phyloP scores from a whole-genome alignment of 2,113 vertebrate species.

The Irena cyanogastra region DNA sequence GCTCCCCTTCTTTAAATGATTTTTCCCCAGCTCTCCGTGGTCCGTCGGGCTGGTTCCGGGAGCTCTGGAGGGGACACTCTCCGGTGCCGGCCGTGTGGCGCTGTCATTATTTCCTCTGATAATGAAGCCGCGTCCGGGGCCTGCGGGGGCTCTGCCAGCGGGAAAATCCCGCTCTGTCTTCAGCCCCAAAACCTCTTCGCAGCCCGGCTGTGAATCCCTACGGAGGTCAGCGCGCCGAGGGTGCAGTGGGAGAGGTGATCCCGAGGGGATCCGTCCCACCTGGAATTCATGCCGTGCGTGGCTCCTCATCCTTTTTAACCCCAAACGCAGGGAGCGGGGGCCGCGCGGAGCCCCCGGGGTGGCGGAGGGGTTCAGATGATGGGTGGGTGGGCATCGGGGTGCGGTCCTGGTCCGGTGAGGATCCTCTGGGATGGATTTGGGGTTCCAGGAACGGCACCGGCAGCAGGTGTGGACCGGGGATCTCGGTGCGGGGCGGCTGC shows the following conservation, averaged over 20 bases:
- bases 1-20: not conserved
- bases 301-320: not conserved
- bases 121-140: not conserved
- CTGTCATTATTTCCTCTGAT: not conserved
- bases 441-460: not conserved
- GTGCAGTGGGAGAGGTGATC: not conserved
- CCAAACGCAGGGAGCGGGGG: not conserved
- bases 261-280: not conserved
- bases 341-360: not conserved
- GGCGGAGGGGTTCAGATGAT: not conserved
- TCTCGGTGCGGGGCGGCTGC: not conserved
- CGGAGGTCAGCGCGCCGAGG: rapidly evolving
- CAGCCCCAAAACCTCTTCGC: not conserved
- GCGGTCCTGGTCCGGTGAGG: not conserved
- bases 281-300: not conserved
- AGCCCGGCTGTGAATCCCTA: rapidly evolving
- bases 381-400: rapidly evolving
- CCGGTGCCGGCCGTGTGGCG: not conserved
- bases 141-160: not conserved
- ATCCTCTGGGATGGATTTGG: not conserved
- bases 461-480: not conserved
- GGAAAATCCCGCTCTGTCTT: not conserved
- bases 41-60: not conserved
- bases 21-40: not conserved
- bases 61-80: not conserved